Percentiles rank a stretch among this genome's conserved stretches.
phyloP scores from a whole-genome alignment of 30 jellyfish, hydroid and myxozoan species.

The Morbakka virulenta region DNA sequence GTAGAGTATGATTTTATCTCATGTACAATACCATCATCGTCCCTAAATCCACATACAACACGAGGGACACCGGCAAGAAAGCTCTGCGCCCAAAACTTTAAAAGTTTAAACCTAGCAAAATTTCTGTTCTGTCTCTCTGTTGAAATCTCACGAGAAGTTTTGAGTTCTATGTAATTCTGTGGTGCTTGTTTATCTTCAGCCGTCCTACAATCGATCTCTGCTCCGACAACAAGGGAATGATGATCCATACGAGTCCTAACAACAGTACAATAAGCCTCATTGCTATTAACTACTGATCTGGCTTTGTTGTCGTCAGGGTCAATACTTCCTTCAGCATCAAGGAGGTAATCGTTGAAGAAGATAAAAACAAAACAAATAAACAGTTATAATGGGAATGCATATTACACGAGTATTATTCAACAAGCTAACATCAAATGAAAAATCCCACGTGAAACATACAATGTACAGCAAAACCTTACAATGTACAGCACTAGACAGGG shows the following conservation, averaged over 20 bases:
- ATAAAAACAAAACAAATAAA: too few species aligned
- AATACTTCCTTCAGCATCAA: too few species aligned
- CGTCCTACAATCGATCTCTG: constrained; percentile 87
- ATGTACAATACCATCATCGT: constrained; percentile 82
- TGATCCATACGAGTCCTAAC: constrained; percentile 64
- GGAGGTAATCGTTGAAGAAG: too few species aligned
- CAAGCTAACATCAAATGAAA: too few species aligned
- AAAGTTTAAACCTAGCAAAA: constrained; percentile 74
- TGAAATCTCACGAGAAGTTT: constrained; percentile 70
- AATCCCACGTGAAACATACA: too few species aligned
- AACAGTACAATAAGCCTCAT: constrained; percentile 86
- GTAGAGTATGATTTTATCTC: constrained; percentile 45
- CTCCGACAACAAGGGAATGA: constrained; percentile 82
- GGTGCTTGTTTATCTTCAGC: constrained; percentile 56
- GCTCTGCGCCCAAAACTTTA: constrained; percentile 96
- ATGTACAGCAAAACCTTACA: too few species aligned
- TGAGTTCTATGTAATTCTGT: constrained; percentile 66
- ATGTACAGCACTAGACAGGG: too few species aligned
- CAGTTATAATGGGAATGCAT: too few species aligned
- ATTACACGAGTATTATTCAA: too few species aligned
- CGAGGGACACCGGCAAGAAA: constrained; percentile 87
- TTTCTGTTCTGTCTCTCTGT: constrained; percentile 43
- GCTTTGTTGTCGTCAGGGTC: too few species aligned
- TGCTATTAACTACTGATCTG: constrained; percentile 40
- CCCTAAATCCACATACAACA: constrained; percentile 84